Evolutionary conservation across 2,797 vertebrate genomes (phyloP), one percentile per base, ranked within the genome.

Genomic region (Phaenicophaeus curvirostris): DNA sequence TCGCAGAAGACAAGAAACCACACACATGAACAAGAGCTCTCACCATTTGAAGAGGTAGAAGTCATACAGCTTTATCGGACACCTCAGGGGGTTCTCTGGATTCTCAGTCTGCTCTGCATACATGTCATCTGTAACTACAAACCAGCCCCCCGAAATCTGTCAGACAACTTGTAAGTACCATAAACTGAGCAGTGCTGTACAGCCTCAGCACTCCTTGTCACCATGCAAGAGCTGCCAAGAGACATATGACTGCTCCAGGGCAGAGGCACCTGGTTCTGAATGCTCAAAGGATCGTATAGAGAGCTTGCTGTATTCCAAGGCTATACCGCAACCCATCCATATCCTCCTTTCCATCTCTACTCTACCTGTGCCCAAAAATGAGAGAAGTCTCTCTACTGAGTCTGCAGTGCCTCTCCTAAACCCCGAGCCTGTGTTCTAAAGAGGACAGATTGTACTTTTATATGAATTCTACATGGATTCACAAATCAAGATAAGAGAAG

Each of bases 11-110:
- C 66, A 67, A 86, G 67, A 79, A 78, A 20, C 23, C 27, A 13
- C 0, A 30, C 9, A 31, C 6, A 57, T 0, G 2, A 79, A 79
- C 3, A 4, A 61, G 68, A 57, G 82, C 84, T 95, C 98, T 98
- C 97, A 99, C 99, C 99, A 99, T 99, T 99, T 99, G 97, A 99
- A 99, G 99, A 99, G 99, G 99, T 99, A 99, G 99, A 99, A 99
- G 98, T 99, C 99, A 68, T 99, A 99, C 85, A 99, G 99, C 97
- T 99, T 99, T 98, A 99, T 99, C 81, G 99, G 99, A 96, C 99
- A 99, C 91, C 99, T 98, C 96, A 99, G 97, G 20, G 99, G 99
- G 96, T 99, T 99, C 96, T 99, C 99, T 31, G 99, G 98, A 94
- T 99, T 98, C 97, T 99, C 99, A 18, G 99, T 98, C 97, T 99